phyloP scores from a whole-genome alignment of 2,888 invertebrate genomes.

The Acanthacorydalis orientalis region DNA sequence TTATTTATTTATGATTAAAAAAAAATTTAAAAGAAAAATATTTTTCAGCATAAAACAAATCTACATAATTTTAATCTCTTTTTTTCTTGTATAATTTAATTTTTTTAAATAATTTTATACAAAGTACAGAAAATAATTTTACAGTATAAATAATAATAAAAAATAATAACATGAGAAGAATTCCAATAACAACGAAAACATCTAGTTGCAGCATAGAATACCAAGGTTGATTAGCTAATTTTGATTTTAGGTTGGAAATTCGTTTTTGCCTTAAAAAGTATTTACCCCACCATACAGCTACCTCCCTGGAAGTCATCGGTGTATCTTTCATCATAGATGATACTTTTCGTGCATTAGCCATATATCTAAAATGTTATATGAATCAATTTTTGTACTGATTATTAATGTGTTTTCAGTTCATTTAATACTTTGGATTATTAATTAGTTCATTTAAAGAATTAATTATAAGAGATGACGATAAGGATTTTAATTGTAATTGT shows the following conservation, averaged over 20 bases:
- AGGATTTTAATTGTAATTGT: neutral
- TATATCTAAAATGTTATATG: neutral
- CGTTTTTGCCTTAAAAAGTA: neutral
- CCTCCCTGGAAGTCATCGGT: neutral
- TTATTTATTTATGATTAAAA: too few relatives aligned
- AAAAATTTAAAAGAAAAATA: too few relatives aligned
- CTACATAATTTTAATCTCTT: too few relatives aligned
- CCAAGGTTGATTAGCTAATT: neutral
- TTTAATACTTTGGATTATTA: neutral
- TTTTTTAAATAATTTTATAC: too few relatives aligned
- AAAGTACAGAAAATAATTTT: too few relatives aligned
- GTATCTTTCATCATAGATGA: neutral
- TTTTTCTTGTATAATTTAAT: too few relatives aligned
- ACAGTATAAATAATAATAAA: too few relatives aligned
- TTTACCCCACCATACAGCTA: neutral
- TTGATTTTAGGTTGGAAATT: neutral
- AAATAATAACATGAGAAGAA: too few relatives aligned
- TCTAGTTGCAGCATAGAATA: neutral
- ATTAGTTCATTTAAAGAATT: neutral
- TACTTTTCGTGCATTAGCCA: neutral
- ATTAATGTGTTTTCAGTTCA: too few relatives aligned
- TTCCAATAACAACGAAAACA: neutral
- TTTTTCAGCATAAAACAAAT: too few relatives aligned
- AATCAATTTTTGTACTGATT: too few relatives aligned
- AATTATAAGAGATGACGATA: neutral